Evolutionary conservation across 53 echinoderm and acorn worm species (phyloP).

Genomic region (Patiria pectinifera): DNA sequence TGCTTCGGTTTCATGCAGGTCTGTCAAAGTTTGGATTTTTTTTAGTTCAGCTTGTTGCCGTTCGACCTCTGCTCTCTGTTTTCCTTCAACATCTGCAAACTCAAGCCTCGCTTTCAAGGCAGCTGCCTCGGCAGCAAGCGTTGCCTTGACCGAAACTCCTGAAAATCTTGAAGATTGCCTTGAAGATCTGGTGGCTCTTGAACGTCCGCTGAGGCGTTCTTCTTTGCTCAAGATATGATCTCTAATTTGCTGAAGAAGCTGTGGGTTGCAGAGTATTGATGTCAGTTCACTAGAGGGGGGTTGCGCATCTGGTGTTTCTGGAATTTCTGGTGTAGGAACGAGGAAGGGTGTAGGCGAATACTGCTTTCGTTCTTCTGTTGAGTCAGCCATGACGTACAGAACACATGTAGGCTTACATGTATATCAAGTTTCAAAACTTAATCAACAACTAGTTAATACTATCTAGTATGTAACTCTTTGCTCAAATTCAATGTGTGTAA

Average conservation of each 20-base stretch:
- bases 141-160: neutral
- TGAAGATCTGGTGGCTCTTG: slow-evolving; percentile 9
- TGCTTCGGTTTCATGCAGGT: neutral
- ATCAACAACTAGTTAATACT: neutral
- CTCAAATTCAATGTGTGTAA: neutral
- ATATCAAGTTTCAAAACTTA: neutral
- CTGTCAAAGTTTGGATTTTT: slow-evolving; percentile 41
- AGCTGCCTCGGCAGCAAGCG: slow-evolving; percentile 25
- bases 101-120: slow-evolving; percentile 35
- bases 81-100: slow-evolving; percentile 17
- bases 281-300: neutral
- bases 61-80: slow-evolving; percentile 32
- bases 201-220: slow-evolving; percentile 45
- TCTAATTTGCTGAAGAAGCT: slow-evolving; percentile 5
- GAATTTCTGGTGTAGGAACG: neutral
- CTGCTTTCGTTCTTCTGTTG: neutral
- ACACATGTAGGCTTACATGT: neutral
- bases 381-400: neutral
- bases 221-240: slow-evolving; percentile 31
- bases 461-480: neutral
- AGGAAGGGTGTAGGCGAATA: neutral
- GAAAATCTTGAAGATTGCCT: neutral
- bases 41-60: slow-evolving; percentile 21
- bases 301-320: neutral
- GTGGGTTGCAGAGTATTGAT: slow-evolving; percentile 15